Conservation (phyloP, 1,140 invertebrate species). For the Sycophaga agraensis region DNA sequence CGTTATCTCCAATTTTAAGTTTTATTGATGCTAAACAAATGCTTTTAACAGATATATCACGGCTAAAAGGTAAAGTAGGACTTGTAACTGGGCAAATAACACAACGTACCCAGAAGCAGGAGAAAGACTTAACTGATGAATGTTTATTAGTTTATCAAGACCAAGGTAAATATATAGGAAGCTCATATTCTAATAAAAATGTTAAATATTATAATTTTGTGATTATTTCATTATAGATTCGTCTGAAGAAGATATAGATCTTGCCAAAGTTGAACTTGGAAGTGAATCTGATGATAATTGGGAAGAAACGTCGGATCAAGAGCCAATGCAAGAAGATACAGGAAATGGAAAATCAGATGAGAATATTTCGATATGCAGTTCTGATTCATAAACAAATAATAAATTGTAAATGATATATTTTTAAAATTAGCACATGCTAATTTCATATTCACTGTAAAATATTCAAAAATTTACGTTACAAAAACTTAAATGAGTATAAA, state of each 20-base stretch:
- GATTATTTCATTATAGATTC: slow-evolving; percentile 36
- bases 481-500: slow-evolving; percentile 18
- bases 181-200: no score
- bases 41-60: slow-evolving; percentile 59
- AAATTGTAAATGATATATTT: slow-evolving; percentile 14
- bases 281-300: slow-evolving; percentile 55
- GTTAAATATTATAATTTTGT: not conserved
- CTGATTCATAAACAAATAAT: slow-evolving; percentile 5
- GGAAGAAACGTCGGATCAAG: slow-evolving; percentile 53
- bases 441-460: no score
- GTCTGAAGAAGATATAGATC: slow-evolving; percentile 47
- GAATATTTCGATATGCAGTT: slow-evolving; percentile 44
- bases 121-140: slow-evolving; percentile 53
- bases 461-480: no score
- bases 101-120: slow-evolving; percentile 47
- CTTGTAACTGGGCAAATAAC: slow-evolving; percentile 62
- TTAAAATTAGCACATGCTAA: no score
- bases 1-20: slow-evolving; percentile 62
- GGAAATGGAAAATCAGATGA: slow-evolving; percentile 45
- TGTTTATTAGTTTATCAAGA: slow-evolving; percentile 62
- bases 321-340: slow-evolving; percentile 42
- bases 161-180: slow-evolving; percentile 58
- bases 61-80: slow-evolving; percentile 62
- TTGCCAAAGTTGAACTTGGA: slow-evolving; percentile 44
- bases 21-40: slow-evolving; percentile 63